A percentile compares a stretch with the other conserved stretches of the same genome.
These are phyloP conservation scores for Pantherophis guttatus DNA, from an alignment of 2,113 vertebrate genomes.

Conservation along the genomic window DNA sequence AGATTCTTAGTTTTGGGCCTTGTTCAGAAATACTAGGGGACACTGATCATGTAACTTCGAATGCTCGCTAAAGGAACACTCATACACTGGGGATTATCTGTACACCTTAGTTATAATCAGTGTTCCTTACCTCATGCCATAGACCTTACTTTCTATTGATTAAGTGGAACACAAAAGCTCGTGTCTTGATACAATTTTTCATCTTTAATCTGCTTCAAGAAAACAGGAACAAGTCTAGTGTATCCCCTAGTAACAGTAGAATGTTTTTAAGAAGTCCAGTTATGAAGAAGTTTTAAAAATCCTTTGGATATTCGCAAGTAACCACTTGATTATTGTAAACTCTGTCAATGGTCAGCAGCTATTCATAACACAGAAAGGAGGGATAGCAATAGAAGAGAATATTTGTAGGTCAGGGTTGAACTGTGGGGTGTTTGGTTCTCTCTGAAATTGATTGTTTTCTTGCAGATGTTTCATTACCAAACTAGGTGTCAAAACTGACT, in stretches of 20 bases:
- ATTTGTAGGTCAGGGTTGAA: neutral
- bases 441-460: neutral
- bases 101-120: neutral
- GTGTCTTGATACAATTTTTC: neutral
- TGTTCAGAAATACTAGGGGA: too few relatives aligned
- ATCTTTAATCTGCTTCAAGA: neutral
- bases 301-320: neutral
- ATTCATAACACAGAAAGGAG: neutral
- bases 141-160: neutral
- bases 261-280: neutral
- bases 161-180: neutral
- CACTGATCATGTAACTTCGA: too few relatives aligned
- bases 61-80: too few relatives aligned
- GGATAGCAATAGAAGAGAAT: neutral
- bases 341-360: neutral
- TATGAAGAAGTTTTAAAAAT: neutral
- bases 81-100: too few relatives aligned
- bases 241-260: neutral
- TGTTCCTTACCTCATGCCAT: neutral
- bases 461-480: neutral
- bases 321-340: too few relatives aligned
- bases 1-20: too few relatives aligned
- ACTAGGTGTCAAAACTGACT: too few relatives aligned
- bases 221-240: neutral
- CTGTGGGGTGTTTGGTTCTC: neutral